Conservation (phyloP, 2,113 vertebrate species). For the Malurus cyaneus region DNA sequence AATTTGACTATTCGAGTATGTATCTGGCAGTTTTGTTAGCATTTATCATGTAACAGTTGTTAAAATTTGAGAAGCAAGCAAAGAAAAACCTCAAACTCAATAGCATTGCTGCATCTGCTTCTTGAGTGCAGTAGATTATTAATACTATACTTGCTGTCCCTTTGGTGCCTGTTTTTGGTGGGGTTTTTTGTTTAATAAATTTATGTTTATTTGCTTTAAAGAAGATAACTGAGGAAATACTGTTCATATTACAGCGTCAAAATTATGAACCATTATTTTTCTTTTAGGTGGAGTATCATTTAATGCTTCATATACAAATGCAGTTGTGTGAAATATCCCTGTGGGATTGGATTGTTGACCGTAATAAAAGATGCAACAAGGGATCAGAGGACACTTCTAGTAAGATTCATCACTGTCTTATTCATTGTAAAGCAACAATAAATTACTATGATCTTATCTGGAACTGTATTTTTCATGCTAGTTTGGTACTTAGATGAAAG, state of each 20-base stretch:
- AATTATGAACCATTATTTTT: neutral
- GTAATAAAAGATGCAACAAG: constrained; percentile 70
- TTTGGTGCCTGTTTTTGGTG: neutral
- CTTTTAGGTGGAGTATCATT: constrained; percentile 83
- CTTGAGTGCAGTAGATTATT: neutral
- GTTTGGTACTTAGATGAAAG: neutral
- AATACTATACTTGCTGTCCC: neutral
- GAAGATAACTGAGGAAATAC: neutral
- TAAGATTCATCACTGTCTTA: constrained; percentile 51
- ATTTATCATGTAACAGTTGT: neutral
- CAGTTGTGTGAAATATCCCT: constrained; percentile 92
- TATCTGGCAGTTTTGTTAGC: neutral
- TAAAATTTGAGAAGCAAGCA: neutral
- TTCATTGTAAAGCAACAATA: neutral
- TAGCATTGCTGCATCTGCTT: neutral
- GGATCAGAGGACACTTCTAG: constrained; percentile 55
- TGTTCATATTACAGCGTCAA: neutral
- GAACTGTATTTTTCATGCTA: neutral
- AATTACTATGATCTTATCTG: neutral
- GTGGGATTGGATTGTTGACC: constrained; percentile 91
- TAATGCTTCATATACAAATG: constrained; percentile 98
- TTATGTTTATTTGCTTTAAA: neutral
- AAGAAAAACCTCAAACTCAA: neutral
- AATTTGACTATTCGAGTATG: neutral
- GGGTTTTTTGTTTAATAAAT: neutral